Evolutionary conservation across 2,113 vertebrate genomes (phyloP).

Genomic region (Erythrocercus mccallii): DNA sequence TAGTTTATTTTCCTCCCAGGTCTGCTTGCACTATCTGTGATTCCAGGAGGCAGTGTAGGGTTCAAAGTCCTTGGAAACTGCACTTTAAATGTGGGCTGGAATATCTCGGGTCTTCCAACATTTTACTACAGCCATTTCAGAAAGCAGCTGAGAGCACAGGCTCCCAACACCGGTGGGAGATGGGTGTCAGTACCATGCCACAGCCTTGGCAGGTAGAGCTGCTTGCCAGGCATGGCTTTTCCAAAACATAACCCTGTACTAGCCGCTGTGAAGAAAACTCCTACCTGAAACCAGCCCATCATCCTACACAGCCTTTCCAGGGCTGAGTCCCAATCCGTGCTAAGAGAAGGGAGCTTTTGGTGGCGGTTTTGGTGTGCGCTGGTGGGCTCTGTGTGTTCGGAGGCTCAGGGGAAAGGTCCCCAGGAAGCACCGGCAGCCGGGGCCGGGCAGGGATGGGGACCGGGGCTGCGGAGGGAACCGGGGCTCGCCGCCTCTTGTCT

Average conservation of each 20-base stretch:
- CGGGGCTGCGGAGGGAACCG: neutral
- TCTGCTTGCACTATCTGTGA: neutral
- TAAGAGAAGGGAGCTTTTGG: fast-evolving
- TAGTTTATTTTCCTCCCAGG: neutral
- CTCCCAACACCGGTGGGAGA: neutral
- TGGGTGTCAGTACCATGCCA: fast-evolving
- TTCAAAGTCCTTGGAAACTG: neutral
- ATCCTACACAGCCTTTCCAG: neutral
- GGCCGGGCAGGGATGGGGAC: neutral
- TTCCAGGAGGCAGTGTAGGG: neutral
- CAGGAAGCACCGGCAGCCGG: neutral
- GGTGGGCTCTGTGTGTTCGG: neutral
- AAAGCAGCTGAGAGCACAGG: neutral
- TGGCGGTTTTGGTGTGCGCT: neutral
- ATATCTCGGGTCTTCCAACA: neutral
- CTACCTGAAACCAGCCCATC: neutral
- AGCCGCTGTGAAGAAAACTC: neutral
- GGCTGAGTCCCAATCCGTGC: neutral
- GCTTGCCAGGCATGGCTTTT: neutral
- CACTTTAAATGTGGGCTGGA: neutral
- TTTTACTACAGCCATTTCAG: neutral
- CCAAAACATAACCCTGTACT: neutral
- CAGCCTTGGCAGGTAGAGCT: neutral
- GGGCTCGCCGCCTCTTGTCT: neutral
- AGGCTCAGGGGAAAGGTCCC: too few species aligned